Base-by-base conservation (phyloP, 1,140 invertebrate species). In the Argopecten irradians region DNA sequence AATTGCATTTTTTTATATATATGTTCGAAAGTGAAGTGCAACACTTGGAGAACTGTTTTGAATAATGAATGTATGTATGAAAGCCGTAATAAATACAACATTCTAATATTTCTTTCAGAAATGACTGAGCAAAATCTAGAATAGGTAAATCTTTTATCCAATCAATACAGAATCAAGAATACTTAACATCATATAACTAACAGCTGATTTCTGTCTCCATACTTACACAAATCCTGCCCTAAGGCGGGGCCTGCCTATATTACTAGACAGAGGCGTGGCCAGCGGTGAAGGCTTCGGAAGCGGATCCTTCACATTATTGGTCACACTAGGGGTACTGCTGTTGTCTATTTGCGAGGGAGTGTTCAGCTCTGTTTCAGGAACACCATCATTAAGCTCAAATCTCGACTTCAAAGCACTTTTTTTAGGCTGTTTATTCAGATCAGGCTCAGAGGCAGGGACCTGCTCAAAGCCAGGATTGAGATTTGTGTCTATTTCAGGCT, bases 401-500 rank as follows among this genome's bases (percentile, higher is more conserved):
- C 32, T 87, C 35, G 84, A 89, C 90, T 94, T 95, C 86, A 95
- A 90, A 87, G 94, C 95, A 92, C 94, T 95, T 92, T 95, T 95
- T 86, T 93, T 94, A 82, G 95, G 94, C 86, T 90, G 86, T 85
- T 91, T 91, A 84, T 35, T 92, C 19, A 95, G 91, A 91, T 95
- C 93, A 11, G 94, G 94, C 90, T 95, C 95, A 88, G 82, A 88
- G 32, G 87, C 87, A 46, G 87, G 89, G n/a, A 87, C 85, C 34
- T 84, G 87, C 41, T 71, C 87, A 85, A 85, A 88, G 46, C 83
- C 83, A 16, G 55, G 82, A 39, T 88, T 88, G 39, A 36, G 55
- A 35, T 55, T 87, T 33, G 2, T 55, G 28, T 90, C 86, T 84
- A 34, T 39, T 83, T 71, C 33, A 34, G 35, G 11, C 33, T 35